Percentiles rank a stretch among this genome's conserved stretches.
Conservation (phyloP, 2,113 vertebrate genomes). For the Ochotona princeps region DNA sequence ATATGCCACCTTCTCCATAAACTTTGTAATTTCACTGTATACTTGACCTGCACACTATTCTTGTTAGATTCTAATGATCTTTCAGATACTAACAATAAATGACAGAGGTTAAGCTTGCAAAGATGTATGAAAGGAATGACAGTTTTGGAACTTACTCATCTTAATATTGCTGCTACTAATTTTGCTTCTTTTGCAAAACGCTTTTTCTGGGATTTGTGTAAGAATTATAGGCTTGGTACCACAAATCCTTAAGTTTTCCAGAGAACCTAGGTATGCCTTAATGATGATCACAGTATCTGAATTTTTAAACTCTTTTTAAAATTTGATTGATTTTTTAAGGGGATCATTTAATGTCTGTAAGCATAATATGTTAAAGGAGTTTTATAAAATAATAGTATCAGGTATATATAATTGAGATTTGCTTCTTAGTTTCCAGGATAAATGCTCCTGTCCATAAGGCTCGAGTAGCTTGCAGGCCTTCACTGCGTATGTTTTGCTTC, state of each 20-base stretch:
- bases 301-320: conserved; percentile 57
- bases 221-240: conserved; percentile 67
- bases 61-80: neutral
- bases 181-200: neutral
- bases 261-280: conserved; percentile 64
- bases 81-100: neutral
- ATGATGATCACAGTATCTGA: conserved; percentile 59
- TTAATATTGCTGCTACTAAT: neutral
- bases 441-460: neutral
- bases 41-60: neutral
- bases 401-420: neutral
- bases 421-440: neutral
- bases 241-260: conserved; percentile 60
- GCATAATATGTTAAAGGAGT: neutral
- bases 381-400: neutral
- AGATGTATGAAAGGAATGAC: neutral
- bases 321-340: conserved; percentile 52
- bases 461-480: neutral
- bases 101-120: neutral
- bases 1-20: neutral
- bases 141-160: neutral
- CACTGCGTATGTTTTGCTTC: neutral
- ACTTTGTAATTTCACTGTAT: neutral
- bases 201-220: neutral
- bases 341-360: neutral